phyloP scores from a whole-genome alignment of 2,113 vertebrate genomes.

The Tursiops truncatus region DNA sequence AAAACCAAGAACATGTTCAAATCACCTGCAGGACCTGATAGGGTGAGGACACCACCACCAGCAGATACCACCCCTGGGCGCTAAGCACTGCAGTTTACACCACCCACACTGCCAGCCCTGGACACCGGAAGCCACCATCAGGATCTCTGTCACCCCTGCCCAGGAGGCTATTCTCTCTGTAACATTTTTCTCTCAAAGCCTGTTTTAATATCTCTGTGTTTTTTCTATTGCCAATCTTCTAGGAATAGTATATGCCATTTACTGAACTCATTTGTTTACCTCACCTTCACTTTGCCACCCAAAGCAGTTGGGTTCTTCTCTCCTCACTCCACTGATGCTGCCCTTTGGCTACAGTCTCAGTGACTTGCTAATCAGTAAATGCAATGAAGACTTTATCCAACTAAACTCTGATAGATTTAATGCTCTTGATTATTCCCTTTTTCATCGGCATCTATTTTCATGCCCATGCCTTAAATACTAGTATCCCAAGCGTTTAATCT shows the following conservation, averaged over 20 bases:
- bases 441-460: background rate
- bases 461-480: background rate
- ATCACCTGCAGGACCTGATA: too few species aligned
- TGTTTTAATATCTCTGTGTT: background rate
- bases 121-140: background rate
- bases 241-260: background rate
- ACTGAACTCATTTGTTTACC: background rate
- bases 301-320: background rate
- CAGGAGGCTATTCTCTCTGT: background rate
- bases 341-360: background rate
- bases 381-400: background rate
- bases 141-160: background rate
- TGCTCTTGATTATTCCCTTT: background rate
- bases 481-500: background rate
- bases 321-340: background rate
- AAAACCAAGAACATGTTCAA: background rate
- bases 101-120: fast-evolving
- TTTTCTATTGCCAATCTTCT: background rate
- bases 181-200: background rate
- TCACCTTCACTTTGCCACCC: background rate
- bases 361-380: background rate
- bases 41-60: too few species aligned
- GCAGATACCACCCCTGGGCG: too few species aligned
- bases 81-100: too few species aligned
- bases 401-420: background rate